These are phyloP conservation scores for Neoseiulus cucumeris DNA, from an alignment of 1,140 invertebrate genomes.

Conservation along the genomic window DNA sequence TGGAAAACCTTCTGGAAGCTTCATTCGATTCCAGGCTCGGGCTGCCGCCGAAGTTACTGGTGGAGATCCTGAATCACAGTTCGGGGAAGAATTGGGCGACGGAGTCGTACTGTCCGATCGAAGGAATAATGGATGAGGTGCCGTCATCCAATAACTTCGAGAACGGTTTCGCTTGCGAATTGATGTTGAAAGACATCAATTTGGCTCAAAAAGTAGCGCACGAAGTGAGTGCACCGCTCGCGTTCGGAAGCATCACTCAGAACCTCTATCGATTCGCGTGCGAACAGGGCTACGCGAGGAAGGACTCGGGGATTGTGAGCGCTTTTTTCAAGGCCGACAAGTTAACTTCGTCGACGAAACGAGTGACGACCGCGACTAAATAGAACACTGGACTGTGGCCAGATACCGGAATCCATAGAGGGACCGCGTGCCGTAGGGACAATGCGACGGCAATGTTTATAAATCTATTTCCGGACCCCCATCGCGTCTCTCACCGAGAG, in stretches of 20 bases:
- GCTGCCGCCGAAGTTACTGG: slow-evolving; percentile 63
- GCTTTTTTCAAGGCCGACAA: background rate
- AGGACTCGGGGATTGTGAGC: background rate
- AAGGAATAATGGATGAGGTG: slow-evolving; percentile 54
- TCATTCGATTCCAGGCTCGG: slow-evolving; percentile 45
- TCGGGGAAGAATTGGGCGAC: slow-evolving; percentile 88
- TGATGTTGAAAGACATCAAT: slow-evolving; percentile 53
- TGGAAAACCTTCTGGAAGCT: no score
- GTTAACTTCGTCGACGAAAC: background rate
- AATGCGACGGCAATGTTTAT: background rate
- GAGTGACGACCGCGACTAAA: background rate
- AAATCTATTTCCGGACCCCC: slow-evolving; percentile 4
- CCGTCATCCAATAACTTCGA: slow-evolving; percentile 72
- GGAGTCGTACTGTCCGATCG: slow-evolving; percentile 85
- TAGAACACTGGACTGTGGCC: background rate
- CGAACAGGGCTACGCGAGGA: background rate
- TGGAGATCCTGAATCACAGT: slow-evolving; percentile 77
- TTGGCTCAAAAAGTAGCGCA: background rate
- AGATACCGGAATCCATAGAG: background rate
- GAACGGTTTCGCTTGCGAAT: slow-evolving; percentile 69
- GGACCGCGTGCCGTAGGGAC: background rate
- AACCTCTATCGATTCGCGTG: background rate
- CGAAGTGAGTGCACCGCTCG: background rate
- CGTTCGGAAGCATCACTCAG: background rate
- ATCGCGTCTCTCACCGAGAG: background rate